Evolutionary conservation across 2,797 vertebrate species (phyloP), one percentile per base, ranked within the genome.

Genomic region (Rousettus madagascariensis): DNA sequence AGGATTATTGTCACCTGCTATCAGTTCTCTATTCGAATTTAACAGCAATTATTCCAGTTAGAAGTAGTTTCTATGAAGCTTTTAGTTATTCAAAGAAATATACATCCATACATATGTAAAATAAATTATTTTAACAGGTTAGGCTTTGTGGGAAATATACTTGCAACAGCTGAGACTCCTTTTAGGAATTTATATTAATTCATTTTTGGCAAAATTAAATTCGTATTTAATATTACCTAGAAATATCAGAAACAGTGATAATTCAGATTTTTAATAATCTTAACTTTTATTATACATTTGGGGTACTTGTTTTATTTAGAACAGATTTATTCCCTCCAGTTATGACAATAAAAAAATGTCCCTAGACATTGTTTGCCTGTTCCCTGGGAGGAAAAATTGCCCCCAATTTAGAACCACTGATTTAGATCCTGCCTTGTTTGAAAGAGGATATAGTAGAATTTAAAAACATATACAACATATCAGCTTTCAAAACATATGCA

Each of bases 161-260:
- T 86, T 82, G 15, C 5, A 88, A 68, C 3, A 79, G 46, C 19
- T 55, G 17, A 30, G 6, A 13, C 10, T 82, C 38, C 69, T 74
- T 41, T 59, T 69, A 46, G 55, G 12, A 72, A 65, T 94, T 11
- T 91, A 16, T 63, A 30, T 51, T 80, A 3, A 66, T 43, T 77
- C 20, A 74, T 84, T 77, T 75, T 49, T n/a, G 11, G 1, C 12
- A 88, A 77, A 11, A 55, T 59, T 77, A 72, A 57, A 79, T 78
- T 59, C n/a, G 36, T 84, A 55, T 51, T 88, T 86, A 63, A 9
- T 75, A 74, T 88, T 65, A 77, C 9, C 24, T 38, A 88, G 51
- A 84, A 69, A 84, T 43, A 84, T 38, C 9, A 92, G 38, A 88
- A 92, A 33, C 57, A 19, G 46, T 74, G 65, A 66, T 65, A 72